Percentiles rank a stretch among this genome's conserved stretches.
These are phyloP conservation scores for Mus minutoides DNA, from an alignment of 2,797 vertebrate species.

Conservation along the genomic window DNA sequence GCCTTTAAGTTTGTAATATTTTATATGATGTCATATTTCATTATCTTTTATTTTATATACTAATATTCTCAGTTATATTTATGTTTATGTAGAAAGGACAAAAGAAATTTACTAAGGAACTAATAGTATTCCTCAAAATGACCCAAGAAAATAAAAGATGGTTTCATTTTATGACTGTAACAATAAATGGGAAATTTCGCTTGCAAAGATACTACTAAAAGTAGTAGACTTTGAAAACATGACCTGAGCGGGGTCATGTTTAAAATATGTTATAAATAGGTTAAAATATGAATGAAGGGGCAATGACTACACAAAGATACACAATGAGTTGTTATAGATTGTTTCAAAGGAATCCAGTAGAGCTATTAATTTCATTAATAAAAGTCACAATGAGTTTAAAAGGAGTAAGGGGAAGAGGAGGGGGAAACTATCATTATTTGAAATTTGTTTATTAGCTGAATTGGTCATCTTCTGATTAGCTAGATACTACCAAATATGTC, in stretches of 20 bases:
- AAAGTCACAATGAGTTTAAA: not conserved
- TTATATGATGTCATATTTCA: constrained; percentile 21
- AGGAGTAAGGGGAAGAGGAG: not conserved
- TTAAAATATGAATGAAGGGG: not conserved
- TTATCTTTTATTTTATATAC: not conserved
- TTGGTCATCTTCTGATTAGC: not conserved
- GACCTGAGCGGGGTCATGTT: not conserved
- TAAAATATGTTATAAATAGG: too few species aligned
- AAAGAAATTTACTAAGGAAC: not conserved
- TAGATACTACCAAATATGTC: not conserved
- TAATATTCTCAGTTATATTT: constrained; percentile 2
- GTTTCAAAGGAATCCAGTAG: not conserved
- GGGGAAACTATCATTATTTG: not conserved
- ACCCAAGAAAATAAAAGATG: not conserved
- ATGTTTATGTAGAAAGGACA: not conserved
- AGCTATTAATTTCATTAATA: not conserved
- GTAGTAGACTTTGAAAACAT: not conserved
- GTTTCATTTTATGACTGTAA: not conserved
- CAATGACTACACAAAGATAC: not conserved
- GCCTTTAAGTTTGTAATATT: not conserved
- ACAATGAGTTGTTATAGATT: not conserved
- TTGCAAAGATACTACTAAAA: constrained; percentile 4
- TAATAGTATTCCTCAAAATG: not conserved
- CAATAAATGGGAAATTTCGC: not conserved
- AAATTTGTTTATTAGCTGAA: not conserved